Evolutionary conservation across 2,888 invertebrate species (phyloP), one percentile per base, ranked within the genome.

Genomic region (Ligdia adustata): DNA sequence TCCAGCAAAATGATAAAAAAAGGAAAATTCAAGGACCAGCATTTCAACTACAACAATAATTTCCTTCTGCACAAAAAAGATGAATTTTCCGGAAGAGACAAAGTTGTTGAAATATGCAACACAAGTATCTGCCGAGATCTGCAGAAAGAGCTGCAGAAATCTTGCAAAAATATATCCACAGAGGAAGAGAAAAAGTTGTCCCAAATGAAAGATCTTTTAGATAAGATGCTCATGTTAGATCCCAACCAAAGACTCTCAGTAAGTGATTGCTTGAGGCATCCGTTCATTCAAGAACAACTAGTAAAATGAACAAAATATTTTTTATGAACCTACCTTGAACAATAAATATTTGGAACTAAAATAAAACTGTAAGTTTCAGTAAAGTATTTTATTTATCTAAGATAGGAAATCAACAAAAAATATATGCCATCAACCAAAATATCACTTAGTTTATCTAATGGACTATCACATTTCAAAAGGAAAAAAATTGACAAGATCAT

Each of bases 31-130:
- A 96, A 95, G 81, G 98, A 99, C 68, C 96, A 98, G 78, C 99
- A 99, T 91, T 99, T 99, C 79, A 99, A 99, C 86, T 91, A 92
- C 58, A 97, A 96, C 75, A 98, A 97, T 82, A 99, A 98, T 90
- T 99, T 99, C 82, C 91, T 99, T 42, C 97, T 98, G 75, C 97
- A 97, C 75, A 99, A 99, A 90, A 96, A 98, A 61, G 99, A 99
- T 83, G 98, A 97, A 92, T 95, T 99, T 52, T 99, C 99, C 3
- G 98, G 99, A 75, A 92, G 98, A 93, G 98, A 99, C 78, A 99
- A 99, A 90, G 92, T 98, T 52, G 96, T 98, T 37, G 96, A 97
- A 56, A 93, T 99, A 92, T 93, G 95, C 33, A 96, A 96, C 43
- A 93, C 98, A 31, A 95, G 94, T 75, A 91, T 95, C 7, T 92